Evolutionary conservation across 2,888 invertebrate genomes (phyloP), one percentile per base, ranked within the genome.

Genomic region (Diaphora mendica): DNA sequence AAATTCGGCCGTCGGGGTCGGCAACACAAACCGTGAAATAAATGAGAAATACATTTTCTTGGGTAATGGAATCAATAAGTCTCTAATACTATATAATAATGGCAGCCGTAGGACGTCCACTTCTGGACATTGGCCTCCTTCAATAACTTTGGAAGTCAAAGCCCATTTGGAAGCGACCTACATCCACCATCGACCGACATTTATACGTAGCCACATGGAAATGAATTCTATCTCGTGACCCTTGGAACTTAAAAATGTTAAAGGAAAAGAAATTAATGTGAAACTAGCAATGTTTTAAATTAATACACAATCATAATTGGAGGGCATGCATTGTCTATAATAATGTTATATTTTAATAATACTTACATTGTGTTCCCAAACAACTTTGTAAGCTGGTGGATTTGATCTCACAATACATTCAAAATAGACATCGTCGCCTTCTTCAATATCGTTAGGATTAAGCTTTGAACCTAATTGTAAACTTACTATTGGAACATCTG

Each of bases 311-410:
- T 30, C 33, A 13, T 3, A 35, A 33, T 20, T 0, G 42, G 17
- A 39, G 13, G n/a, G 42, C 15, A 62, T 26, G 26, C 0, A 13
- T 55, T 68, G n/a, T 33, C 8, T 7, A 17, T 17, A 15, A 17
- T 3, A 15, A 42, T 69, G 26, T 62, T 20, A 23, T 59, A 17
- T 59, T 39, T 17, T 69, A 35, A 17, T 35, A 23, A 70, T 85
- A 94, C 96, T 95, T 82, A 96, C 96, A 81, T 96, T 93, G 86
- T 96, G 96, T 81, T 95, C 95, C 96, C 96, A 96, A 62, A 96
- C 92, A 80, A 96, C 93, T 91, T 96, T 96, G 85, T 96, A 96
- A 79, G 95, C 95, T n/a, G 95, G 94, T n/a, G 96, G 96, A 85
- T 95, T 95, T 67, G 96, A 94, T 70, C 89, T 89, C 48, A 96